Base-by-base conservation (phyloP, 2,888 invertebrate genomes). In the Lomographa bimaculata region DNA sequence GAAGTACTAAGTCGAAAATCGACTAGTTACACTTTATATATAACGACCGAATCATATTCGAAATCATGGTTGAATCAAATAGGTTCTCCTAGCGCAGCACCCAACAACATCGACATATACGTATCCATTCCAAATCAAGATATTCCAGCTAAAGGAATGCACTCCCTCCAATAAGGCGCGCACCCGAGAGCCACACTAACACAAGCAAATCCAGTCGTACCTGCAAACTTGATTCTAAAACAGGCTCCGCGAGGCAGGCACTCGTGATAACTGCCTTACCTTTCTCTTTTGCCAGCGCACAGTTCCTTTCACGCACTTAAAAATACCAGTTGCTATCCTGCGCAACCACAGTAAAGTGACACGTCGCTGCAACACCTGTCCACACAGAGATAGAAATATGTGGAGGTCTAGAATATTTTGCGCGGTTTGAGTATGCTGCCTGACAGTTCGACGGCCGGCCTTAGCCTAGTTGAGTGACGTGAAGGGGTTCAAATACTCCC, bases 391-490 rank as follows among this genome's bases (percentile, higher is more conserved):
- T 54, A 45, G 42, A 38, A 51, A 50, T 39, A 50, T 49, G 40
- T 51, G 55, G 55, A 55, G 72, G 64, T 69, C 71, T 69, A 34
- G 47, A 45, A 53, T 60, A 43, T 51, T 51, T 67, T 59, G 76
- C 61, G 58, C 27, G 36, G 26, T 28, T 62, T 52, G 53, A 49
- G 51, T 53, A 46, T 54, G 56, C 57, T 47, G 56, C 54, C 46
- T 46, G 61, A 53, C 56, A 69, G 86, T 79, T 87, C 84, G 76
- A 71, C 63, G 83, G 59, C 79, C 87, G 85, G 81, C 87, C 87
- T 87, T 87, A 85, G 84, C 87, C 86, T 67, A 86, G 67, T 79
- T 84, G 71, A 69, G 64, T 76, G 74, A 75, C 73, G 80, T 77
- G 85, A 83, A 84, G 84, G 80, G 85, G 79, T 74, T 66, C 69